Evolutionary conservation across 2,113 vertebrate species (phyloP), one percentile per base, ranked within the genome.

Genomic region (Andinoacara biseriatus): DNA sequence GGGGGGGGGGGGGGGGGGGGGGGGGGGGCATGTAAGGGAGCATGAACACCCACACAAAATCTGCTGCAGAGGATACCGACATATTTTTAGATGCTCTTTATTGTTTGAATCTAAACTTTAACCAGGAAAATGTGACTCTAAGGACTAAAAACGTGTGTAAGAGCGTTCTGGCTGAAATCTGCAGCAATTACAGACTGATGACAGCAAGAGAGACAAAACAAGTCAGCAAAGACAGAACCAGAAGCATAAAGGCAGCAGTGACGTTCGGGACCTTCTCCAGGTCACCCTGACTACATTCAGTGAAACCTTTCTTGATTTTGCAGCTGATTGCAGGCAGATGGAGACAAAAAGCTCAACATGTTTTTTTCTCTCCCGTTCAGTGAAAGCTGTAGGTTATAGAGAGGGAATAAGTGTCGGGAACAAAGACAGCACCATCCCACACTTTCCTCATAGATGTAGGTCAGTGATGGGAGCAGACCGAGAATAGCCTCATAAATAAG

Each of bases 21-120:
- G n/a, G 29, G 29, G 29, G 29, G 29, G 29, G 5, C 3, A 33
- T 4, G 5, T 29, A 38, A 24, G 43, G 15, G 40, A 67, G 63
- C 63, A 67, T 10, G 22, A 46, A 46, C 3, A 4, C 22, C 22
- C 62, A 46, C 20, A 10, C 18, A 8, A 56, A n/a, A 10, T n/a
- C 35, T 24, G 62, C n/a, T 65, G 62, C 62, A 3, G 63, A 3
- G 46, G 14, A 46, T 15, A 46, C 0, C 2, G 24, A 26, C 14
- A 0, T 4, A 67, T 26, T 2, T 65, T 3, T 1, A 46, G 5
- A 6, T 8, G 2, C 49, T 67, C 14, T 26, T 49, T 46, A 67
- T 26, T 40, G 15, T 15, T 0, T 2, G 24, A 65, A 17, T 14
- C n/a, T 26, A 1, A 29, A 18, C 22, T 0, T 49, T 26, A 18